phyloP scores from a whole-genome alignment of 2,797 vertebrate species.

The Eurystomus glaucurus region DNA sequence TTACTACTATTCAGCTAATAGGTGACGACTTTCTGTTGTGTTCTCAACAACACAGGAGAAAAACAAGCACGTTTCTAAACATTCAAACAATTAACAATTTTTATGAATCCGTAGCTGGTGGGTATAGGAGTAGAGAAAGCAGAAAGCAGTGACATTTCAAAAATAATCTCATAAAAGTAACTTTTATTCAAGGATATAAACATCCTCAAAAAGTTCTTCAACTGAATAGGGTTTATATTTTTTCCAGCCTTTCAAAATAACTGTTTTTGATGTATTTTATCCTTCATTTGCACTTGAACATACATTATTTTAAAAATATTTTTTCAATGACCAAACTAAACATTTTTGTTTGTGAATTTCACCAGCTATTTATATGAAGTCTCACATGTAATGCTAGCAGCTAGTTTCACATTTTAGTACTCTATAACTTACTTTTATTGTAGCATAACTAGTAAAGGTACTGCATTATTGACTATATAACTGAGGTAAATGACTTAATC shows the following conservation, averaged over 20 bases:
- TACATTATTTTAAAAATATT: neutral
- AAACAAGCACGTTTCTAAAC: neutral
- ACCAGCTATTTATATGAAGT: neutral
- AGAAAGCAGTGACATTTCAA: neutral
- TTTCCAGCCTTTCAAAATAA: neutral
- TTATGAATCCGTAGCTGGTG: neutral
- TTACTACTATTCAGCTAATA: neutral
- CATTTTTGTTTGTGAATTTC: neutral
- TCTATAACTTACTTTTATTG: conserved; percentile 17
- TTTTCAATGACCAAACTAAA: neutral
- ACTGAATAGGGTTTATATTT: neutral
- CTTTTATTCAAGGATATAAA: neutral
- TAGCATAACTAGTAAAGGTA: neutral
- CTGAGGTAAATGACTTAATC: conserved; percentile 20
- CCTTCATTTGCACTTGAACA: neutral
- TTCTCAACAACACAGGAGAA: neutral
- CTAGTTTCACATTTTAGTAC: neutral
- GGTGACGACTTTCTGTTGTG: neutral
- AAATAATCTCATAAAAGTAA: neutral
- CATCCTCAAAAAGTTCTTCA: neutral
- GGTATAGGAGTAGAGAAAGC: neutral
- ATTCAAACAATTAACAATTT: neutral
- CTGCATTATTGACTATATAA: conserved; percentile 14
- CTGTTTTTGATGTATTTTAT: neutral
- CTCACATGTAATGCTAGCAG: neutral